These are phyloP conservation scores for Cuculus canorus DNA, from an alignment of 2,797 vertebrate genomes.

Conservation along the genomic window DNA sequence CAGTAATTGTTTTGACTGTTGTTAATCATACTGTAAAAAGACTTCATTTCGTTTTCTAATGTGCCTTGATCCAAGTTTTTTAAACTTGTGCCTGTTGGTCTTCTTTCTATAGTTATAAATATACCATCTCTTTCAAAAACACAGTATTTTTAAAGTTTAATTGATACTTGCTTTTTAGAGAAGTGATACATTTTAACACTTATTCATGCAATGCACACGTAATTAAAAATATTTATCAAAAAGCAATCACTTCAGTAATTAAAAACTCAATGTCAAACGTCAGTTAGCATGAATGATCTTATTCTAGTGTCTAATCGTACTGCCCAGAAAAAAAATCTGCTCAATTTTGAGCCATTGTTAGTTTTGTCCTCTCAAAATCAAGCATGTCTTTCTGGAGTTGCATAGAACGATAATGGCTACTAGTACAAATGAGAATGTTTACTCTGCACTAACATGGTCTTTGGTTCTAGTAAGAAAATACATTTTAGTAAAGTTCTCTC, in stretches of 20 bases:
- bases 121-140: background rate
- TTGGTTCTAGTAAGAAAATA: background rate
- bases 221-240: background rate
- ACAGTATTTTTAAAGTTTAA: background rate
- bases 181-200: background rate
- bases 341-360: background rate
- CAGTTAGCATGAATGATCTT: background rate
- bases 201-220: rapidly evolving
- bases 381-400: background rate
- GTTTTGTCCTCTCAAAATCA: background rate
- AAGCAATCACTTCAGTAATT: background rate
- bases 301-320: background rate
- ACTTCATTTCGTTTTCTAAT: background rate
- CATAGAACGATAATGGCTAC: background rate
- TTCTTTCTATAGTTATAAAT: background rate
- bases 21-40: background rate
- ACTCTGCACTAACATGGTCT: background rate
- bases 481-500: background rate
- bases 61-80: background rate
- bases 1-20: background rate
- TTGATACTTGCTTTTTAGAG: background rate
- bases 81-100: background rate
- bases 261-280: background rate
- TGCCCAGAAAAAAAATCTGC: background rate
- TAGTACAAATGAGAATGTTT: background rate